These are phyloP conservation scores for Brenthis ino DNA, from an alignment of 2,888 invertebrate species.

Conservation along the genomic window DNA sequence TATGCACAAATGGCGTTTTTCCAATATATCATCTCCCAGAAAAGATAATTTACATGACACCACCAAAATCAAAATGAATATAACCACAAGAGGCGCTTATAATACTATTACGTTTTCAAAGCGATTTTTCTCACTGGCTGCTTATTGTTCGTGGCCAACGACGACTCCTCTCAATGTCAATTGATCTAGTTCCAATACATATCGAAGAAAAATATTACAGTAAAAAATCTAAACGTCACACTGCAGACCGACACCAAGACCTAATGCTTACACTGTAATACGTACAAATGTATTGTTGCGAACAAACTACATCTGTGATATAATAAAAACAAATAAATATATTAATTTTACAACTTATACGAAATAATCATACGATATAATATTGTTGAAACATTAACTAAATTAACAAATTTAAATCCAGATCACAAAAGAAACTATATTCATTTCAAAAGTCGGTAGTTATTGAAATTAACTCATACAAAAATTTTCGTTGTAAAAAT, in stretches of 20 bases:
- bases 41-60: constrained; percentile 46
- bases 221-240: constrained; percentile 31
- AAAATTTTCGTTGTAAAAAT: too few relatives aligned
- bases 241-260: constrained; percentile 24
- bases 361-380: too few relatives aligned
- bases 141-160: constrained; percentile 21
- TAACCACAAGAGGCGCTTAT: constrained; percentile 41
- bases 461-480: too few relatives aligned
- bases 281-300: constrained; percentile 15
- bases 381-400: too few relatives aligned
- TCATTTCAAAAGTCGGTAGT: too few relatives aligned
- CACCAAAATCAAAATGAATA: constrained; percentile 41
- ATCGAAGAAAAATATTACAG: constrained; percentile 26
- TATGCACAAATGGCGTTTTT: constrained; percentile 44
- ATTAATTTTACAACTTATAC: too few relatives aligned
- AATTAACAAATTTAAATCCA: too few relatives aligned
- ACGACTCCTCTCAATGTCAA: neutral
- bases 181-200: neutral
- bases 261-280: constrained; percentile 21
- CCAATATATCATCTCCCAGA: constrained; percentile 52
- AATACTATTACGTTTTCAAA: constrained; percentile 37
- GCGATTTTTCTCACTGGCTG: constrained; percentile 36
- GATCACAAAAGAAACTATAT: too few relatives aligned
- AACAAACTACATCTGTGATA: constrained; percentile 4
- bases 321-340: neutral